Percentiles rank a stretch among this genome's conserved stretches.
phyloP scores from a whole-genome alignment of 2,797 vertebrate species.

The Karalla daura region DNA sequence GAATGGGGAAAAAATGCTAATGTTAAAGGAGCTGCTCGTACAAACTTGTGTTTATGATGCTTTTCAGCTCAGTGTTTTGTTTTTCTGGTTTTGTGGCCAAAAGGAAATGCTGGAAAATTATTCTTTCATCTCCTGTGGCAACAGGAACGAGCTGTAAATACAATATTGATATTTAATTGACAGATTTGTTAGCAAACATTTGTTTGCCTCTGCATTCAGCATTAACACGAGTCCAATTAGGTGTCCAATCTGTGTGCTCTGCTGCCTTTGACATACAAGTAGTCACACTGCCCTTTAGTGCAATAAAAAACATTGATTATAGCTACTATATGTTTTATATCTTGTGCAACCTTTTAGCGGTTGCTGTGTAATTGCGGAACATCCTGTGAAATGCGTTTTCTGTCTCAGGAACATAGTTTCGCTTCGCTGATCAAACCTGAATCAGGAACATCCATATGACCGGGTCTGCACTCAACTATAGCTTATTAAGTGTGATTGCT shows the following conservation, averaged over 20 bases:
- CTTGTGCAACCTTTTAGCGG: background rate
- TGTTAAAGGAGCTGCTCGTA: background rate
- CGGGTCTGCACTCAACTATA: slow-evolving; percentile 37
- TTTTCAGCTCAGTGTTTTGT: background rate
- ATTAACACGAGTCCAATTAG: background rate
- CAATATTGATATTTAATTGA: too few species aligned
- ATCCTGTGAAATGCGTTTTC: slow-evolving; percentile 21
- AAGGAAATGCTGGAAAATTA: background rate
- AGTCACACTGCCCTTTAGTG: background rate
- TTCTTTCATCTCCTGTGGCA: background rate
- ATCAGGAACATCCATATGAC: slow-evolving; percentile 51
- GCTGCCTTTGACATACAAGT: background rate
- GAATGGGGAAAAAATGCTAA: background rate
- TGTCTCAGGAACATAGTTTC: slow-evolving; percentile 18
- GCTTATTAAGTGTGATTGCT: slow-evolving; percentile 71
- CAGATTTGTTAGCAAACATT: too few species aligned
- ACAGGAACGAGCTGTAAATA: too few species aligned
- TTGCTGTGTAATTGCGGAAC: slow-evolving; percentile 5
- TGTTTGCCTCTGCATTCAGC: background rate
- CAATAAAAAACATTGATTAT: slow-evolving; percentile 8
- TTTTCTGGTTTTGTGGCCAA: too few species aligned
- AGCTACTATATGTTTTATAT: background rate
- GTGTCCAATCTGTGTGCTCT: background rate
- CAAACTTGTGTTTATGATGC: too few species aligned
- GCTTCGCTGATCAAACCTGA: slow-evolving; percentile 48